Conservation (phyloP, 2,113 vertebrate species). For the Sigmodon hispidus region DNA sequence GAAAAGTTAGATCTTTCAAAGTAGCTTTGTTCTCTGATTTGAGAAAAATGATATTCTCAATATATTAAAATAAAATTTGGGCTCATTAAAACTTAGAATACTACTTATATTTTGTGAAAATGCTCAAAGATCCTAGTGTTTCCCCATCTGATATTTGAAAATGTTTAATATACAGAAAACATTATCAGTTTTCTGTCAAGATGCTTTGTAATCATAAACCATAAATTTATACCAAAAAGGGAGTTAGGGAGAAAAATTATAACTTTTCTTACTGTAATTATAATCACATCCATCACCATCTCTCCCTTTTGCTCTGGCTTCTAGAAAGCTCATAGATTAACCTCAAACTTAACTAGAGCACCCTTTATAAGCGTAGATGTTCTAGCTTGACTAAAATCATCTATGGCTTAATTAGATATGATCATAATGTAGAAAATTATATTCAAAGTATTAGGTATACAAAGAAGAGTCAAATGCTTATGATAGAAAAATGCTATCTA, state of each 20-base stretch:
- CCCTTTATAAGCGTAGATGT: not conserved
- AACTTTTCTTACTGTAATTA: not conserved
- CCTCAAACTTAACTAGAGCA: not conserved
- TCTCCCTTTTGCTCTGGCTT: constrained; percentile 21
- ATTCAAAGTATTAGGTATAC: not conserved
- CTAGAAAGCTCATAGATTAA: not conserved
- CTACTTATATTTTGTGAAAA: not conserved
- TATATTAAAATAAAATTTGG: constrained; percentile 39
- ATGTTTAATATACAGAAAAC: not conserved
- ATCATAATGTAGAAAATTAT: constrained; percentile 15
- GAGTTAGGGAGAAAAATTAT: not conserved
- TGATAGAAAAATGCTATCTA: constrained; percentile 10
- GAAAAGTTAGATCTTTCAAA: not conserved
- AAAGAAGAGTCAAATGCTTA: constrained; percentile 43
- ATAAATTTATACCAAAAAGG: constrained; percentile 27
- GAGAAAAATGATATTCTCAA: constrained; percentile 2
- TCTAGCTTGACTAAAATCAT: not conserved
- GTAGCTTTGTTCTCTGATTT: not conserved
- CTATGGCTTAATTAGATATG: constrained; percentile 31
- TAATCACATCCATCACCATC: not conserved
- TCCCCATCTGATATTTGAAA: not conserved
- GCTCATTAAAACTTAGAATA: constrained; percentile 36
- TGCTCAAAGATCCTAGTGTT: constrained; percentile 3
- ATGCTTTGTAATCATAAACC: not conserved
- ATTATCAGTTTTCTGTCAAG: not conserved